Percentiles rank a stretch among this genome's conserved stretches.
Conservation (phyloP, 2,113 vertebrate genomes). For the Egretta garzetta region DNA sequence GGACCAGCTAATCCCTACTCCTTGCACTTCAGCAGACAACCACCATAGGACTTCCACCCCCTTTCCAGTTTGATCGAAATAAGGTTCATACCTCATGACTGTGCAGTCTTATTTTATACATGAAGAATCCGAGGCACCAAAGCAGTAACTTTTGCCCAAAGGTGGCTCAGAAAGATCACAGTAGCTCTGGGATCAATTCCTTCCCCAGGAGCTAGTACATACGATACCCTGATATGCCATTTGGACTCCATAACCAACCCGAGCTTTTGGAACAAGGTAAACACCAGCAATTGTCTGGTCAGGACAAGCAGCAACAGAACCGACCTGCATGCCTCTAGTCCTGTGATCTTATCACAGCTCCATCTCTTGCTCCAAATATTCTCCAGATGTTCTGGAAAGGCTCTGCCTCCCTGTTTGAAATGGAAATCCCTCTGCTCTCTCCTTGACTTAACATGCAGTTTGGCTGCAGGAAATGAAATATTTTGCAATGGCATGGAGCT, state of each 20-base stretch:
- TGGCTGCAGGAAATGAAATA: neutral
- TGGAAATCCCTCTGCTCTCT: neutral
- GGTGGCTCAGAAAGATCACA: neutral
- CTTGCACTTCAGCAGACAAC: neutral
- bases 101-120: neutral
- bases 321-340: neutral
- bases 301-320: neutral
- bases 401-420: neutral
- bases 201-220: neutral
- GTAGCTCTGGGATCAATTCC: neutral
- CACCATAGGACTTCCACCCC: neutral
- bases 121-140: neutral
- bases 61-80: neutral
- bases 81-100: neutral
- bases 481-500: neutral
- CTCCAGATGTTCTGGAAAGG: neutral
- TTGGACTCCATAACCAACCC: neutral
- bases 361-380: neutral
- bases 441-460: neutral
- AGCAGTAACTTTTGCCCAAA: neutral
- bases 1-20: neutral
- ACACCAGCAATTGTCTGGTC: neutral
- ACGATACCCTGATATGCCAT: neutral
- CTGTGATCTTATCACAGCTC: neutral
- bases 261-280: neutral